Evolutionary conservation across 2,888 invertebrate species (phyloP).

Genomic region (Cheilosia vernalis): DNA sequence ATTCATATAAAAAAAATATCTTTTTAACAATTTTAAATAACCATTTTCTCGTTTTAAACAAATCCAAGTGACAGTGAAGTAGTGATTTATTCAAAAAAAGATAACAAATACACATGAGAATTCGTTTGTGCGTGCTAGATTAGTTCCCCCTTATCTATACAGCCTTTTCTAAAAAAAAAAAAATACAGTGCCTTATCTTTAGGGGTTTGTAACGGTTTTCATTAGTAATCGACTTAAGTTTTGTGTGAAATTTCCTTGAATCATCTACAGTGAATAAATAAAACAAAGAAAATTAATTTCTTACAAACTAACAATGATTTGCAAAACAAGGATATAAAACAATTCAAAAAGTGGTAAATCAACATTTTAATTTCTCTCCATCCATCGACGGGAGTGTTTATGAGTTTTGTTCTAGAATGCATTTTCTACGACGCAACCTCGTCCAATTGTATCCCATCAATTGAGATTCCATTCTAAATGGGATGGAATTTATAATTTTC

Average conservation of each 20-base stretch:
- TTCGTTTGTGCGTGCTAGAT: constrained; percentile 11
- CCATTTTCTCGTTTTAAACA: constrained; percentile 11
- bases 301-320: background rate
- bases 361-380: background rate
- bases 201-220: constrained; percentile 46
- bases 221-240: constrained; percentile 32
- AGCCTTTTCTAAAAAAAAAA: background rate
- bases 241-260: constrained; percentile 22
- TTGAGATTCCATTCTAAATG: constrained; percentile 38
- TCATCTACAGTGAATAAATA: constrained; percentile 21
- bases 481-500: constrained; percentile 37
- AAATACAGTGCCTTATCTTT: constrained; percentile 40
- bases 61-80: constrained; percentile 54
- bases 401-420: constrained; percentile 35
- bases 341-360: constrained; percentile 41
- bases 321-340: constrained; percentile 40
- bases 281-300: constrained; percentile 7
- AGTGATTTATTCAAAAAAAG: constrained; percentile 11
- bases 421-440: background rate
- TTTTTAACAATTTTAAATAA: constrained; percentile 20
- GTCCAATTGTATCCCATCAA: constrained; percentile 4
- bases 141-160: constrained; percentile 38
- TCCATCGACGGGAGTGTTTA: constrained; percentile 20
- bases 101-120: constrained; percentile 26
- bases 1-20: background rate